Base-by-base conservation (phyloP, 2,888 invertebrate genomes). In the Brenthis ino region DNA sequence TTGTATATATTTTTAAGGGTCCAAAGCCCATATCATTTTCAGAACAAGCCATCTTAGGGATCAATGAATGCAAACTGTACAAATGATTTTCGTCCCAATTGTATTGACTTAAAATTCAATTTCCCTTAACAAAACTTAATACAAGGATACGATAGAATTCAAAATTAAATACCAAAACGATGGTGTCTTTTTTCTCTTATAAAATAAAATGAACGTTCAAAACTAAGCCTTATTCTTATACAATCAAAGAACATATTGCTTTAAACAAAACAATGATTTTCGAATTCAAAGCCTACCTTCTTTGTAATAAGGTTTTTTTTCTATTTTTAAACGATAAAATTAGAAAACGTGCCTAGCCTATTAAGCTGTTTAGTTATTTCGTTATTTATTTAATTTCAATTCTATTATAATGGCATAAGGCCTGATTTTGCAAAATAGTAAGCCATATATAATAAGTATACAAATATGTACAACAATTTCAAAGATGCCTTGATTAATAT, bases 121-220 rank as follows among this genome's bases (percentile, higher is more conserved):
- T 47, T 60, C 11, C 47, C 16, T 33, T 58, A 14, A 48, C 54
- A 48, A 50, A 28, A 2, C 6, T 13, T 28, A n/a, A 14, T 16
- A 55, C 16, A 43, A 13, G 8, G 51, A 53, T 57, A 43, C 63
- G 43, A 57, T 43, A 53, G 24, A 57, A 63, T 63, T 56, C 50
- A 63, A 67, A 67, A 68, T 64, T 66, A 68, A 70, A 68, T 56
- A n/a, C 28, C 57, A 65, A 61, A 57, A 55, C 24, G 65, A 65
- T 72, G 64, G 33, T 54, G 67, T 63, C 54, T 57, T 67, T 69
- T 72, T 69, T 69, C 64, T 64, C 57, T 67, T 67, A 72, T 12
- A 28, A 50, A 50, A 33, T 50, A 71, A 68, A 20, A 48, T 48
- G 20, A 14, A 60, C 50, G n/a, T n/a, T 50, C 50, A 50, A 24